These are phyloP conservation scores for Siniperca scherzeri DNA, from an alignment of 2,797 vertebrate species.

Conservation along the genomic window DNA sequence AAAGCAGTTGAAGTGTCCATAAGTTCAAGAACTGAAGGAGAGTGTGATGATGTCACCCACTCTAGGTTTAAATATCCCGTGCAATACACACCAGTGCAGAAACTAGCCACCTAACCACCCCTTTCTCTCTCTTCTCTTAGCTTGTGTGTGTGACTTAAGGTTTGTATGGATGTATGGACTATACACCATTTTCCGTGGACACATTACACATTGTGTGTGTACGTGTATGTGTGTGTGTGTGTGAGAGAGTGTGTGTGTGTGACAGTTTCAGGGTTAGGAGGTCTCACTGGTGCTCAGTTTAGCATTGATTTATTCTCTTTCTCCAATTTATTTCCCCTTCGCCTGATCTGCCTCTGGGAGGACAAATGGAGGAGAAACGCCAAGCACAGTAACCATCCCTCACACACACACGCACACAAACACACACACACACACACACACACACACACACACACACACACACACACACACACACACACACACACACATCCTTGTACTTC, in stretches of 20 bases:
- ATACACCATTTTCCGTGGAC: slow-evolving; percentile 47
- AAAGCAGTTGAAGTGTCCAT: slow-evolving; percentile 4
- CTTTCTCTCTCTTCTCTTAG: background rate
- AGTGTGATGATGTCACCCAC: background rate
- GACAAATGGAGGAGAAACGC: slow-evolving; percentile 84
- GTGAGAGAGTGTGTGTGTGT: slow-evolving; percentile 51
- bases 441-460: slow-evolving; percentile 7
- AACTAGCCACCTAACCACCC: background rate
- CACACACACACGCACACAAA: slow-evolving; percentile 28
- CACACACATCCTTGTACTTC: no score
- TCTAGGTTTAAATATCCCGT: background rate
- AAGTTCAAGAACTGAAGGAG: background rate
- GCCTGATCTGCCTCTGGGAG: slow-evolving; percentile 82
- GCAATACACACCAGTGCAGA: background rate
- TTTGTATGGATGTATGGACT: slow-evolving; percentile 39
- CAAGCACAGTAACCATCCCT: slow-evolving; percentile 67
- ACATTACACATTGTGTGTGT: slow-evolving; percentile 30
- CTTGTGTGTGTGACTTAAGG: slow-evolving; percentile 22
- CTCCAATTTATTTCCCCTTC: slow-evolving; percentile 84
- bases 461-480: slow-evolving; percentile 20
- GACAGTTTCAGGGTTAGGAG: slow-evolving; percentile 79
- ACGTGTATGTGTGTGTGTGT: slow-evolving; percentile 12
- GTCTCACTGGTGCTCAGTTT: slow-evolving; percentile 83
- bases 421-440: slow-evolving; percentile 37
- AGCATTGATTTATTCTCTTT: slow-evolving; percentile 87